Base-by-base conservation (phyloP, 2,888 invertebrate species). In the Acanthosoma haemorrhoidale region DNA sequence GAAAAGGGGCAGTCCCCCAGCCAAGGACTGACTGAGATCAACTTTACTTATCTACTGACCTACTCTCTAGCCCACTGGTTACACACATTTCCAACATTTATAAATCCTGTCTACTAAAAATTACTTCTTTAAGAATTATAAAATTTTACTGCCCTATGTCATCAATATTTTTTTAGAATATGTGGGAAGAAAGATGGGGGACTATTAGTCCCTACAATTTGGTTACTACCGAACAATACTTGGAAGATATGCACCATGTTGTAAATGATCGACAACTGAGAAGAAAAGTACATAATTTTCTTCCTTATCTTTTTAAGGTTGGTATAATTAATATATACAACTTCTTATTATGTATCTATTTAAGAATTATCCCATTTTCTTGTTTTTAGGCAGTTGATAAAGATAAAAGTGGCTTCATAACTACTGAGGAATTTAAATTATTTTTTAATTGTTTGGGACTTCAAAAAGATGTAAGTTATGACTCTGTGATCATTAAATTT, bases 151-250 rank as follows among this genome's bases (percentile, higher is more conserved):
- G 34, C 5, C 32, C 13, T n/a, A 38, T 38, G 38, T 66, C 69
- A 43, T 74, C 71, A 69, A n/a, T 51, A n/a, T 5, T 25, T 73
- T 81, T 81, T 9, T 78, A 89, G 89, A 79, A 84, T 76, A 87
- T 90, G 13, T 92, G 92, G 92, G 88, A 89, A 76, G 88, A 89
- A 78, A 89, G 90, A 77, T 92, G 91, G 87, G 92, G 92, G 4
- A 89, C 88, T 75, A 85, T 91, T 34, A 87, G 86, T 76, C 90
- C 89, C 0, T 92, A 92, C 80, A 91, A 92, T 83, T 83, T 88
- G 77, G 87, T 92, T 5, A 89, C 89, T 0, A 88, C 91, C 51
- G 91, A 92, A 78, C 89, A 90, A 79, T 92, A 92, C 77, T 79
- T 93, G 18, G 87, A 88, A 73, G 90, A 91, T 79, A 90, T 93